Percentiles rank a stretch among this genome's conserved stretches.
These are phyloP conservation scores for Meteorus sp. DNA, from an alignment of 1,140 invertebrate species.

Conservation along the genomic window DNA sequence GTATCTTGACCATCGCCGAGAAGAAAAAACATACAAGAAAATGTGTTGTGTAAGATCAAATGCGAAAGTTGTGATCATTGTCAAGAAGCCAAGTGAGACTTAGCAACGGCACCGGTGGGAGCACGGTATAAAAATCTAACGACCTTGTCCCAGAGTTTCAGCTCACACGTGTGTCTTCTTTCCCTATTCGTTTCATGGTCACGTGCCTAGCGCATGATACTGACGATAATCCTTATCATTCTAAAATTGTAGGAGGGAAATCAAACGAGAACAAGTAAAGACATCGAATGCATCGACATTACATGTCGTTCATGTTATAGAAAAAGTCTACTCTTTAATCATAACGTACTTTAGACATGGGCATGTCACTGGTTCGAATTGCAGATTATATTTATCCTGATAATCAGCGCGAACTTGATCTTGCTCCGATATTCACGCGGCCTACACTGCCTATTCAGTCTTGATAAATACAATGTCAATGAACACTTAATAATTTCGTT, in stretches of 20 bases:
- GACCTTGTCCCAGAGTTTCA: constrained; percentile 8
- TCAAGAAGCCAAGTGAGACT: too few relatives aligned
- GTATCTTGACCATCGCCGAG: background rate
- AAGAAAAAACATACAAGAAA: background rate
- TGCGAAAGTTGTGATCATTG: background rate
- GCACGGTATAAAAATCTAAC: constrained; percentile 11
- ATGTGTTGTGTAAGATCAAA: background rate
- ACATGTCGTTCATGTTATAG: background rate
- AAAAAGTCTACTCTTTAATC: background rate
- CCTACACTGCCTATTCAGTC: too few relatives aligned
- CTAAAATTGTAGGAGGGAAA: background rate
- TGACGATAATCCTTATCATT: background rate
- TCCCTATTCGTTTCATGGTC: constrained; percentile 7
- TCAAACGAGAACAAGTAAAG: background rate
- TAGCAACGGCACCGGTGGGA: too few relatives aligned
- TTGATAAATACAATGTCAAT: too few relatives aligned
- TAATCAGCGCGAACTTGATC: background rate
- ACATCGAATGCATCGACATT: background rate
- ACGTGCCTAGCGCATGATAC: constrained; percentile 9
- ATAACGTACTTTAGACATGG: constrained; percentile 23
- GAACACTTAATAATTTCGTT: too few relatives aligned
- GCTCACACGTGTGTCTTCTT: constrained; percentile 5
- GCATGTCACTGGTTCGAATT: constrained; percentile 9
- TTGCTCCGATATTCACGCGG: background rate
- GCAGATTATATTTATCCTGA: background rate